Evolutionary conservation across 2,113 vertebrate genomes (phyloP).

Genomic region (Rhinopithecus roxellana): DNA sequence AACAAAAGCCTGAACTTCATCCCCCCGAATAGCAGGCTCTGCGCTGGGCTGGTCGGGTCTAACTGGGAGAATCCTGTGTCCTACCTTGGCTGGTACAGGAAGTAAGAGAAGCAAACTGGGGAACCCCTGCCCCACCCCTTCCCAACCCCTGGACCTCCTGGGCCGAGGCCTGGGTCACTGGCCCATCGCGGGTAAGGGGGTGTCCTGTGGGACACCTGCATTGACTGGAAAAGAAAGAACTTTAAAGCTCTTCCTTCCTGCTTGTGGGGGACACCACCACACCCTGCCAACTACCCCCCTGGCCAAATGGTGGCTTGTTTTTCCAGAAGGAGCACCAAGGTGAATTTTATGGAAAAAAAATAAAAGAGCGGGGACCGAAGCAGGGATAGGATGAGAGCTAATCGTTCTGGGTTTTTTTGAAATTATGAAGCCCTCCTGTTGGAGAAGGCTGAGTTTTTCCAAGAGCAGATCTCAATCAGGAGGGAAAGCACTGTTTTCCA

Average conservation of each 20-base stretch:
- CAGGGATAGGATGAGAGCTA: neutral
- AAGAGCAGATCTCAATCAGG: neutral
- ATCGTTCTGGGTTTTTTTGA: neutral
- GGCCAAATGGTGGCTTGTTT: neutral
- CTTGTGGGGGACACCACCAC: no score
- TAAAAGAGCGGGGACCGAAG: neutral
- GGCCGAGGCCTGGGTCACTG: fast-evolving
- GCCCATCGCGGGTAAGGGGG: fast-evolving
- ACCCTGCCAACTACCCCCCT: no score
- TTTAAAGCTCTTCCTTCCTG: neutral
- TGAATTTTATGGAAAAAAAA: neutral
- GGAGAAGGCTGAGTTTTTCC: neutral
- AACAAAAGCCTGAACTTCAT: neutral
- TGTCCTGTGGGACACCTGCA: neutral
- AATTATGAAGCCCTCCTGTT: neutral
- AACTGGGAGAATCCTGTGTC: neutral
- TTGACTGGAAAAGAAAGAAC: neutral
- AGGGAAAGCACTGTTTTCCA: neutral
- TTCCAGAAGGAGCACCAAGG: neutral
- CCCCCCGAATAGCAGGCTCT: neutral
- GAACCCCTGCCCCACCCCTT: no score
- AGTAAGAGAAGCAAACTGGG: neutral
- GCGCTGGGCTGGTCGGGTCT: neutral
- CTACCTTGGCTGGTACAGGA: neutral
- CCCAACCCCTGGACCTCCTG: neutral